Evolutionary conservation across 2,113 vertebrate genomes (phyloP), one percentile per base, ranked within the genome.

Genomic region (Tenebrosternarchus preto): DNA sequence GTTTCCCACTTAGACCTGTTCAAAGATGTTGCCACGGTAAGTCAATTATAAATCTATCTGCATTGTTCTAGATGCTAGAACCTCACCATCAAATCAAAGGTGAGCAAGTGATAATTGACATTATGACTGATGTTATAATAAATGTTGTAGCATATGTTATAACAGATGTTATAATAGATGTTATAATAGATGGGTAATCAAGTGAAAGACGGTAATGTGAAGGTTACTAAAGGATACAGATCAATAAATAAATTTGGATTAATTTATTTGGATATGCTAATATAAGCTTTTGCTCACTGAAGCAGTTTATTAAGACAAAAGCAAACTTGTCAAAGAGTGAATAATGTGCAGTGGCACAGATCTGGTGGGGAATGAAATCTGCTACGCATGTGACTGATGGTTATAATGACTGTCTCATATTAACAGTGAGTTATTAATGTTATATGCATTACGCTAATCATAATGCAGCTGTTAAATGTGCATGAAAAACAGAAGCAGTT

Each of bases 11-110:
- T 84, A 83, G 77, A 87, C 68, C 73, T 80, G 39, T 71, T 53
- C 75, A 81, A 87, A 83, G 78, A 89, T 89, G 88, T 79, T 86
- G 78, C 85, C 82, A 84, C 80, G 88, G 88, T 89, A 85, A 89
- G 88, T 78, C 59, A 75, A 77, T 74, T 60, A 56, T 77, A 43
- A 20, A 70, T 73, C 74, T 53, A 56, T 24, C 19, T 20, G 27
- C 33, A 43, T 73, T 55, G 46, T 50, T 59, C 9, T 74, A 9
- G 25, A 82, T 71, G 22, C 33, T 77, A 77, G 27, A n/a, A 77
- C 20, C 16, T 56, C 24, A 68, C 56, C 50, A 39, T 15, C 7
- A 77, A 57, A 67, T 7, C 33, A 57, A 19, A 57, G 29, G 33
- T 25, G 8, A 36, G 27, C 27, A 33, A 20, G 50, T 68, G 64